A percentile compares a stretch with the other conserved stretches of the same genome.
These are phyloP conservation scores for Alfaro cultratus DNA, from an alignment of 2,797 vertebrate species.

Conservation along the genomic window DNA sequence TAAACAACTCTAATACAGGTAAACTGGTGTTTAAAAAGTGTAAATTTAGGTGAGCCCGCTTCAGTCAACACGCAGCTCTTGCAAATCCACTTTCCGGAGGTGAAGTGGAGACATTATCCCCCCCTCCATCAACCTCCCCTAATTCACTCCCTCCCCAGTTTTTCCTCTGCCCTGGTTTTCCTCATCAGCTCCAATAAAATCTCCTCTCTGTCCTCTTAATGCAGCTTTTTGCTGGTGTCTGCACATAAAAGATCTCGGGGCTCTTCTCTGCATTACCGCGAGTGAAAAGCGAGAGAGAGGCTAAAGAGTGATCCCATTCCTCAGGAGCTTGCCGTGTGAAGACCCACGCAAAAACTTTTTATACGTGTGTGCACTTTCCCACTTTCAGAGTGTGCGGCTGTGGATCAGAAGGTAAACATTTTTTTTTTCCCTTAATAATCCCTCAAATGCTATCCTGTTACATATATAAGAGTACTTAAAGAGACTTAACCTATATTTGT, in stretches of 20 bases:
- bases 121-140: background rate
- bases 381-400: slow-evolving; percentile 30
- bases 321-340: slow-evolving; percentile 46
- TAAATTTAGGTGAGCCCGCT: slow-evolving; percentile 27
- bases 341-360: slow-evolving; percentile 41
- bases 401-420: slow-evolving; percentile 5
- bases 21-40: slow-evolving; percentile 18
- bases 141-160: background rate
- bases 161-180: slow-evolving; percentile 33
- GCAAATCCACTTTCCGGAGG: slow-evolving; percentile 35
- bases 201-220: slow-evolving; percentile 67
- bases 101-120: slow-evolving; percentile 30
- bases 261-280: slow-evolving; percentile 57
- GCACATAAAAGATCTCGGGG: slow-evolving; percentile 72
- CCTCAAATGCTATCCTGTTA: background rate
- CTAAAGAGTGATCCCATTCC: slow-evolving; percentile 41
- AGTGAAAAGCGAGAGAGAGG: slow-evolving; percentile 7
- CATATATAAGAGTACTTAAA: background rate
- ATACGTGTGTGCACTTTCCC: slow-evolving; percentile 22
- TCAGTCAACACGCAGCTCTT: slow-evolving; percentile 4
- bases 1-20: slow-evolving; percentile 12
- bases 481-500: background rate
- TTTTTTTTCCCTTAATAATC: background rate
- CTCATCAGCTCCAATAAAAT: slow-evolving; percentile 64
- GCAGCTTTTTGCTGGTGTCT: slow-evolving; percentile 71